Percentiles rank a stretch among this genome's conserved stretches.
These are phyloP conservation scores for Ctenomys sociabilis DNA, from an alignment of 2,113 vertebrate species.

Conservation along the genomic window DNA sequence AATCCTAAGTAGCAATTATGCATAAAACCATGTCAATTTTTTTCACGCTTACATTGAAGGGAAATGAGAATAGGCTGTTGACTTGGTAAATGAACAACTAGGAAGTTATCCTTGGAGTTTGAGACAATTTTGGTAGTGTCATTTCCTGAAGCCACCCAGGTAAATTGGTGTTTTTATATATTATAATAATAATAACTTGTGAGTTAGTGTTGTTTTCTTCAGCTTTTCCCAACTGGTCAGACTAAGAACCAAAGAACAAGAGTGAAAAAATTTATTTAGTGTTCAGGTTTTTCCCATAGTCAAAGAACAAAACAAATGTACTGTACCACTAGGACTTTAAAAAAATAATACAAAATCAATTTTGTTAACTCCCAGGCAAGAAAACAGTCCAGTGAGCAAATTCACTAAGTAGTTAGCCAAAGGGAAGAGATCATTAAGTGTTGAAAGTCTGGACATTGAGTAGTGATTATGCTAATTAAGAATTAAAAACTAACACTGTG, in stretches of 20 bases:
- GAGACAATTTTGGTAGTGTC: neutral
- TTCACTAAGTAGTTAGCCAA: neutral
- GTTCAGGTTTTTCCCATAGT: neutral
- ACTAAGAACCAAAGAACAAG: neutral
- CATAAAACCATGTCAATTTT: neutral
- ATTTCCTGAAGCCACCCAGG: neutral
- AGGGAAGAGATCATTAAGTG: neutral
- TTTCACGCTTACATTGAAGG: neutral
- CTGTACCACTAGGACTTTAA: neutral
- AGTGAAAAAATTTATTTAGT: neutral
- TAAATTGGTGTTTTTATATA: neutral
- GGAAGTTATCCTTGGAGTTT: neutral
- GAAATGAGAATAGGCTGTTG: neutral
- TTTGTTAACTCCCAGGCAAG: neutral
- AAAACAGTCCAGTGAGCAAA: conserved; percentile 22
- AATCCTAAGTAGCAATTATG: neutral
- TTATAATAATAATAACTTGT: neutral
- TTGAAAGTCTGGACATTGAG: neutral
- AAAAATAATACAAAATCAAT: neutral
- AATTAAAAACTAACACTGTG: conserved; percentile 3
- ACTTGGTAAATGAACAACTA: neutral
- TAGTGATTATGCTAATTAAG: conserved; percentile 3
- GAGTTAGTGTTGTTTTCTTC: neutral
- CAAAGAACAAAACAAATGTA: conserved; percentile 31
- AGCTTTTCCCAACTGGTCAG: neutral